phyloP scores from a whole-genome alignment of 2,797 vertebrate genomes.

The Distichodus sexfasciatus region DNA sequence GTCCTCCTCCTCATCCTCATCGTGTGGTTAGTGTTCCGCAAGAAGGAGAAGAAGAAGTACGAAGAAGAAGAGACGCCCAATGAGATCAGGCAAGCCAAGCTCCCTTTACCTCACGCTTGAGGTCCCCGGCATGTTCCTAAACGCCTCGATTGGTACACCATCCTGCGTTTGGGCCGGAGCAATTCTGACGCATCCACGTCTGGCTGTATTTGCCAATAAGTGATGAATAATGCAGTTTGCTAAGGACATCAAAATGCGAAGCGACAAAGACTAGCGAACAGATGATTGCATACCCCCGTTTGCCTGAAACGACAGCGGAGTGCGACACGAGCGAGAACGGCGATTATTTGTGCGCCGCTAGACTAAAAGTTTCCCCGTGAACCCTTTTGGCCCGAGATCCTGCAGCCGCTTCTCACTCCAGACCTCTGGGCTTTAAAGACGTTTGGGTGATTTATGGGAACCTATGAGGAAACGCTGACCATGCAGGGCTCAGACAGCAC shows the following conservation, averaged over 20 bases:
- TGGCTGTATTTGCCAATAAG: slow-evolving; percentile 21
- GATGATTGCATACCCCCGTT: not conserved
- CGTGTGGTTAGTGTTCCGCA: slow-evolving; percentile 77
- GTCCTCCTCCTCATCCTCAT: slow-evolving; percentile 72
- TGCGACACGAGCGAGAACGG: not conserved
- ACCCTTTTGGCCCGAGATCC: not conserved
- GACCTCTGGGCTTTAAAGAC: slow-evolving; percentile 27
- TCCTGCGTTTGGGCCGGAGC: no score
- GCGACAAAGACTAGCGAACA: not conserved
- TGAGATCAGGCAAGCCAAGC: slow-evolving; percentile 76
- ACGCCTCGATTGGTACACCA: no score
- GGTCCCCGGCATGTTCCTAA: no score
- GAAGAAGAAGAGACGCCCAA: slow-evolving; percentile 87
- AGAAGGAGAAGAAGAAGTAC: slow-evolving; percentile 81
- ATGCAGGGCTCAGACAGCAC: not conserved
- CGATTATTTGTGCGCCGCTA: not conserved
- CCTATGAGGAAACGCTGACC: slow-evolving; percentile 15
- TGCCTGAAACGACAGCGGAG: slow-evolving; percentile 10
- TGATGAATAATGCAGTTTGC: slow-evolving; percentile 44
- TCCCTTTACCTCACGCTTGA: no score
- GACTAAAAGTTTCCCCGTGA: not conserved
- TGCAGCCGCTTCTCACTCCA: not conserved
- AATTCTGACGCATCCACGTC: slow-evolving; percentile 4
- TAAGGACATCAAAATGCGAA: slow-evolving; percentile 26
- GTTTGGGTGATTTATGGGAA: slow-evolving; percentile 33